A percentile compares a stretch with the other conserved stretches of the same genome.
These are phyloP conservation scores for Drosophila trichaetosa DNA, from an alignment of 2,888 invertebrate species.

Conservation along the genomic window DNA sequence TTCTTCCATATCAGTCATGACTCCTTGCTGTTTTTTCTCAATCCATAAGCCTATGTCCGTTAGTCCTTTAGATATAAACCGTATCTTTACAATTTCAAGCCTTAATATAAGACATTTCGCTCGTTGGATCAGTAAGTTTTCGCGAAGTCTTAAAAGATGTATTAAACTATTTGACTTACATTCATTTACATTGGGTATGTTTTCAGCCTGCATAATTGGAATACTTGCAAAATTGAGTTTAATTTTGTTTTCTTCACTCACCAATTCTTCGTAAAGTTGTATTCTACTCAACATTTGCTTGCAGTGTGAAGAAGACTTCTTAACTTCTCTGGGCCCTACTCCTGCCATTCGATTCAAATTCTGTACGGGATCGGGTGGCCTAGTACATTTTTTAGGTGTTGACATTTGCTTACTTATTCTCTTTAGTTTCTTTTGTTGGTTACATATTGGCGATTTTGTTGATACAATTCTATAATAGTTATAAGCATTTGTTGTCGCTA, in stretches of 20 bases:
- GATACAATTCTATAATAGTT: too few relatives aligned
- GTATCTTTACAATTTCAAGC: constrained; percentile 1
- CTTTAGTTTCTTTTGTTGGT: not conserved
- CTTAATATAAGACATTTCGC: not conserved
- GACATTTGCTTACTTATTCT: not conserved
- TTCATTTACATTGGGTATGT: not conserved
- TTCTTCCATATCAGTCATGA: constrained; percentile 88
- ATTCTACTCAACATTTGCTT: not conserved
- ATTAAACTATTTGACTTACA: not conserved
- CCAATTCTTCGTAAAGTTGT: not conserved
- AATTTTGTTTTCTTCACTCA: not conserved
- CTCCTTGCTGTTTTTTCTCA: constrained; percentile 89
- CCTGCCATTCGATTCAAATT: not conserved
- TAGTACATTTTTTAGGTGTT: not conserved
- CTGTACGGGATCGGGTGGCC: too few relatives aligned
- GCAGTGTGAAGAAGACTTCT: not conserved
- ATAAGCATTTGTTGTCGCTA: too few relatives aligned
- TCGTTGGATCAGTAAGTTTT: constrained; percentile 1
- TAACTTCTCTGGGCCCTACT: not conserved
- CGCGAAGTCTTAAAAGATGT: not conserved
- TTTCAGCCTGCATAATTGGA: not conserved
- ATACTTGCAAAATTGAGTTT: not conserved
- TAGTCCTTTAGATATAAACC: not conserved
- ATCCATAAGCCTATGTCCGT: constrained; percentile 86
- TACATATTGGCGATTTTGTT: not conserved